phyloP scores from a whole-genome alignment of 2,113 vertebrate genomes.

The Stigmatopora nigra region DNA sequence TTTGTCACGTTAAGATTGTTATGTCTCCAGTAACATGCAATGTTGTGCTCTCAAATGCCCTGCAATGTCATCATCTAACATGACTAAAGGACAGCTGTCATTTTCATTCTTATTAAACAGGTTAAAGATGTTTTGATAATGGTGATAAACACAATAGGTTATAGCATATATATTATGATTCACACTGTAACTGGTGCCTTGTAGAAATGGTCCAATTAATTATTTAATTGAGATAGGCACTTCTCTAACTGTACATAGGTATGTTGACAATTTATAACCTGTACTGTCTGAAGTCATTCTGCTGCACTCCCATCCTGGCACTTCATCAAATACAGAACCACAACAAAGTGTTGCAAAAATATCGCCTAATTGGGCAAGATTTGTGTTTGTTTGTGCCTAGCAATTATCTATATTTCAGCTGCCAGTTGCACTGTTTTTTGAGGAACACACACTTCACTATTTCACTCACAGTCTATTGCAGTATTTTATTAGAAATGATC shows the following conservation, averaged over 20 bases:
- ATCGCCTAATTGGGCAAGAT: conserved; percentile 53
- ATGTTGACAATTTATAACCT: conserved; percentile 14
- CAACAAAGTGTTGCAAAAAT: conserved; percentile 40
- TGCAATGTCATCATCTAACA: conserved; percentile 10
- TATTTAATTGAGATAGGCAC: conserved; percentile 4
- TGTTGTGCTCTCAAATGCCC: conserved; percentile 4
- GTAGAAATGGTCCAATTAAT: not conserved
- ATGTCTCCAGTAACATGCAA: conserved; percentile 6
- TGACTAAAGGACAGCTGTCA: not conserved
- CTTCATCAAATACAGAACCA: conserved; percentile 39
- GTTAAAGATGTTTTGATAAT: not conserved
- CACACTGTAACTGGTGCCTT: not conserved
- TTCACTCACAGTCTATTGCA: conserved; percentile 48
- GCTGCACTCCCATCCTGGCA: conserved; percentile 32
- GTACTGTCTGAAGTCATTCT: not conserved
- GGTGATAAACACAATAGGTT: not conserved
- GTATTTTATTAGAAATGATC: conserved; percentile 50
- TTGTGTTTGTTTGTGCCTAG: conserved; percentile 51
- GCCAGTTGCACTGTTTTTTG: conserved; percentile 41
- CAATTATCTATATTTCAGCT: conserved; percentile 51
- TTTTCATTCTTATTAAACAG: not conserved
- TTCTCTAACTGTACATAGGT: not conserved
- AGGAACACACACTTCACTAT: conserved; percentile 40
- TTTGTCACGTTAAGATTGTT: conserved; percentile 1
- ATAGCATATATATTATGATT: not conserved